phyloP scores from a whole-genome alignment of 2,797 vertebrate genomes.

The Pseudochaenichthys georgianus region DNA sequence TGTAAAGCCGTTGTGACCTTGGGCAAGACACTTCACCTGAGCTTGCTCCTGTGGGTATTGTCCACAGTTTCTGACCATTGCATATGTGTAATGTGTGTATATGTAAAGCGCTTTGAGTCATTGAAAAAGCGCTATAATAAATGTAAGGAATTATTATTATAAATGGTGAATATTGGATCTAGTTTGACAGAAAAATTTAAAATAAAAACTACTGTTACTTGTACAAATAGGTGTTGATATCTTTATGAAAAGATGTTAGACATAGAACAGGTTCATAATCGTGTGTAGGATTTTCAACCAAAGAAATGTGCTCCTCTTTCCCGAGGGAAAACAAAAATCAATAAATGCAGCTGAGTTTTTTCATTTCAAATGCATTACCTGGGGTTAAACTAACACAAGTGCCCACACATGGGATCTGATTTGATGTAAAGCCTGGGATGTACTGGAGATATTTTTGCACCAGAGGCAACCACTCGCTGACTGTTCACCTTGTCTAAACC shows the following conservation, averaged over 20 bases:
- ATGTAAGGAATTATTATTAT: no score
- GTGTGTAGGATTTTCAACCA: background rate
- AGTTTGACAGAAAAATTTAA: background rate
- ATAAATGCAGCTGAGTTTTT: no score
- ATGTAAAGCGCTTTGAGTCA: no score
- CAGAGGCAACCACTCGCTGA: slow-evolving; percentile 29
- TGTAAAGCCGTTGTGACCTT: no score
- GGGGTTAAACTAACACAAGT: background rate
- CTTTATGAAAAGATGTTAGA: background rate
- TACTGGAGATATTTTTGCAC: slow-evolving; percentile 3
- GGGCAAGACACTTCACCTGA: no score
- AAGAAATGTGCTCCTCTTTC: background rate
- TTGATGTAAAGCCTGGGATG: background rate
- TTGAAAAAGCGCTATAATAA: no score
- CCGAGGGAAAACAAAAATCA: background rate
- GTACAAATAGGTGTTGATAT: background rate
- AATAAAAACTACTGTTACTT: background rate
- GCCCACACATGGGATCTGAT: background rate
- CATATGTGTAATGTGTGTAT: no score
- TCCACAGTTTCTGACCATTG: no score
- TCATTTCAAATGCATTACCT: background rate
- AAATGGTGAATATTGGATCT: background rate
- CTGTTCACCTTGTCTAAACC: slow-evolving; percentile 42
- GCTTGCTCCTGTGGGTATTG: no score
- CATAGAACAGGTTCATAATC: background rate